Conservation (phyloP, 2,797 vertebrate species). For the Eptatretus atami region DNA sequence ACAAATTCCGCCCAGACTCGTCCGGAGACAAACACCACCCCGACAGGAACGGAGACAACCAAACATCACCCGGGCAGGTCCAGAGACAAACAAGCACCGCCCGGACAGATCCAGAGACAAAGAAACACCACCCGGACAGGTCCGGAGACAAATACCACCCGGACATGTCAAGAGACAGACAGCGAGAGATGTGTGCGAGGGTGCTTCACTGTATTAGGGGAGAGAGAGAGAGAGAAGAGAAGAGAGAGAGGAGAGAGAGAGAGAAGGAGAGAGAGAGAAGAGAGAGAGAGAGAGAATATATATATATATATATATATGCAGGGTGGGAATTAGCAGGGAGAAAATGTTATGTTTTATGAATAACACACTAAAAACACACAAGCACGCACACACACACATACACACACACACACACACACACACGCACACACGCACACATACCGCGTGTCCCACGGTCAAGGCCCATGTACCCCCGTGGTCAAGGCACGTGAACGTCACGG, state of each 20-base stretch:
- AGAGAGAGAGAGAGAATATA: not conserved
- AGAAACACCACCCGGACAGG: no score
- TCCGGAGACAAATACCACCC: no score
- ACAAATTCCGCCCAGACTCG: no score
- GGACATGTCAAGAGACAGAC: no score
- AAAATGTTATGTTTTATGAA: not conserved
- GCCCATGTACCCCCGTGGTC: no score
- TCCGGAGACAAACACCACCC: no score
- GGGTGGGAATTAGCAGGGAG: not conserved
- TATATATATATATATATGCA: not conserved
- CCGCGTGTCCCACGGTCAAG: not conserved
- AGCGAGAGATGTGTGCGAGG: no score
- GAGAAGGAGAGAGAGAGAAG: not conserved
- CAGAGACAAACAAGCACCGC: no score
- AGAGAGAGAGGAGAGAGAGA: not conserved
- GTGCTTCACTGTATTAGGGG: not conserved
- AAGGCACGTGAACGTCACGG: no score
- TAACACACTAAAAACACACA: not conserved
- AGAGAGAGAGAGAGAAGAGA: not conserved
- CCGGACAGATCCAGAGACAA: no score
- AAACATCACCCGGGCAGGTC: no score
- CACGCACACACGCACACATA: not conserved
- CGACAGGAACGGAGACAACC: no score
- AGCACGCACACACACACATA: not conserved
- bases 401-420: not conserved